A percentile compares a stretch with the other conserved stretches of the same genome.
phyloP scores from a whole-genome alignment of 2,113 vertebrate genomes.

The Platanista minor region DNA sequence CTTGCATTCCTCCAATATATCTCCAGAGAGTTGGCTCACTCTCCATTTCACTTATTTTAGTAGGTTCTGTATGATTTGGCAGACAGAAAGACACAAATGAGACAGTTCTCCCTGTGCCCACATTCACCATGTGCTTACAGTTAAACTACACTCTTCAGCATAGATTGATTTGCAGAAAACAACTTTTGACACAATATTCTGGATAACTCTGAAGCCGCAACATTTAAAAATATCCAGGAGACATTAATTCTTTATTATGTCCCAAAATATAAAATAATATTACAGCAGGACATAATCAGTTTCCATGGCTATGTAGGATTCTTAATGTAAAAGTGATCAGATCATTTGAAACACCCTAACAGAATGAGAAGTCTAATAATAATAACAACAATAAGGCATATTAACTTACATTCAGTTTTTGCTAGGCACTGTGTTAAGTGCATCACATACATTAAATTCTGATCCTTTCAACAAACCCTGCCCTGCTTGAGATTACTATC shows the following conservation, averaged over 20 bases:
- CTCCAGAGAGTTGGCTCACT: conserved; percentile 23
- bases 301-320: background rate
- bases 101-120: background rate
- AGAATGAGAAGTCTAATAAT: background rate
- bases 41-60: background rate
- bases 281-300: background rate
- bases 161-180: background rate
- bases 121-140: background rate
- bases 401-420: background rate
- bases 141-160: background rate
- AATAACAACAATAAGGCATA: background rate
- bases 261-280: background rate
- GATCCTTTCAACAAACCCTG: background rate
- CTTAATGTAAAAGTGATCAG: background rate
- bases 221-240: background rate
- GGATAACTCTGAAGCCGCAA: background rate
- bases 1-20: background rate
- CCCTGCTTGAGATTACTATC: background rate
- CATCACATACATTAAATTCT: background rate
- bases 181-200: background rate
- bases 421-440: rapidly evolving
- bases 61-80: conserved; percentile 10
- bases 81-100: conserved; percentile 20
- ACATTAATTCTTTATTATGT: background rate
- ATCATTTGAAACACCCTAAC: background rate